These are phyloP conservation scores for Chaitophorus viminalis DNA, from an alignment of 2,888 invertebrate species.

Conservation along the genomic window DNA sequence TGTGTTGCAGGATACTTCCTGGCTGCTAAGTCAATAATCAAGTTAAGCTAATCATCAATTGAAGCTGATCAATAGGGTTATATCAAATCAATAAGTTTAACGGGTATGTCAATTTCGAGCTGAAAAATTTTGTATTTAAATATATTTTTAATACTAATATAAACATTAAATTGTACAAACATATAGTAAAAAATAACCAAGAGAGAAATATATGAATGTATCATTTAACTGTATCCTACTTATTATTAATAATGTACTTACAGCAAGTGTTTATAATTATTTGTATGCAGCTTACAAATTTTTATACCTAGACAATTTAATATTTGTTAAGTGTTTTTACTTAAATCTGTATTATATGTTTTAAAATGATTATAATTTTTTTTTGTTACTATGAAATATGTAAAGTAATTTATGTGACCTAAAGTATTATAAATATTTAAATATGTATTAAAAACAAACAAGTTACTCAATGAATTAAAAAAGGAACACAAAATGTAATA, in stretches of 20 bases:
- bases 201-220: neutral
- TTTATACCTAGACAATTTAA: slow-evolving; percentile 24
- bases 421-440: slow-evolving; percentile 16
- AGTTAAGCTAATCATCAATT: slow-evolving; percentile 7
- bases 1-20: slow-evolving; percentile 47
- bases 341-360: slow-evolving; percentile 30
- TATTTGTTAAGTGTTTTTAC: slow-evolving; percentile 11
- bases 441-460: slow-evolving; percentile 44
- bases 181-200: neutral
- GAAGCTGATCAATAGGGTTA: neutral
- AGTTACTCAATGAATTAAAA: slow-evolving; percentile 27
- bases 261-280: neutral
- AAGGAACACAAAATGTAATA: slow-evolving; percentile 9
- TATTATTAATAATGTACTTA: slow-evolving; percentile 32
- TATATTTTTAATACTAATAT: slow-evolving; percentile 25
- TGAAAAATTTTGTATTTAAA: slow-evolving; percentile 16
- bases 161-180: slow-evolving; percentile 11
- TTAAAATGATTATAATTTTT: slow-evolving; percentile 7
- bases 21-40: slow-evolving; percentile 19
- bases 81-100: slow-evolving; percentile 6
- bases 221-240: slow-evolving; percentile 16
- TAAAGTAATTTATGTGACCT: neutral
- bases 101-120: neutral
- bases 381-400: neutral
- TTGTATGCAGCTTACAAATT: neutral